Evolutionary conservation across 2,113 vertebrate genomes (phyloP).

Genomic region (Albula glossodonta): DNA sequence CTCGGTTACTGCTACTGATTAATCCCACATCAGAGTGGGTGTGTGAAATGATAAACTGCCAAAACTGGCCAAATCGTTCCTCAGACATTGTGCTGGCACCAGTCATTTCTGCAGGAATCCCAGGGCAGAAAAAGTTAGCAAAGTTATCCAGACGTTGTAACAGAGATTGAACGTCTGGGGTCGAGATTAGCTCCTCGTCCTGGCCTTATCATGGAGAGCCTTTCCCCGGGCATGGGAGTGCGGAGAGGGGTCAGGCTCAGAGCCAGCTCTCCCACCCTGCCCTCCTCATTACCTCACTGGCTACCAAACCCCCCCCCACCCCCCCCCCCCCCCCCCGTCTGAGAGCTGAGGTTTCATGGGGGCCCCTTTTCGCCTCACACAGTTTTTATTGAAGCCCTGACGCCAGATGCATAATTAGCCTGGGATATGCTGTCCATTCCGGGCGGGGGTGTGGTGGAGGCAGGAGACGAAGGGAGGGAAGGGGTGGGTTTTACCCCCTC

Average conservation of each 20-base stretch:
- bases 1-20: too few species aligned
- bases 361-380: constrained; percentile 28
- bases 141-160: too few species aligned
- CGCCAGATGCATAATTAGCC: constrained; percentile 49
- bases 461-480: neutral
- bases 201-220: constrained; percentile 14
- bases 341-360: constrained; percentile 34
- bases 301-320: constrained; percentile 3
- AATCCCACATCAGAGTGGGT: too few species aligned
- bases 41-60: too few species aligned
- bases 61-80: too few species aligned
- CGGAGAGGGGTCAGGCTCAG: constrained; percentile 23
- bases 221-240: constrained; percentile 34
- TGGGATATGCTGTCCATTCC: constrained; percentile 42
- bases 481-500: neutral
- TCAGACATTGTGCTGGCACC: too few species aligned
- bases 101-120: too few species aligned
- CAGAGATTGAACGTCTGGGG: too few species aligned
- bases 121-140: too few species aligned
- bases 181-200: neutral
- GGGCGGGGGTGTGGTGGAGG: neutral
- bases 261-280: constrained; percentile 24
- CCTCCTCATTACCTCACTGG: constrained; percentile 34
- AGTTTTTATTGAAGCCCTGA: constrained; percentile 41
- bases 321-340: neutral